Percentiles rank a stretch among this genome's conserved stretches.
These are phyloP conservation scores for Zaprionus taronus DNA, from an alignment of 1,140 invertebrate species.

Conservation along the genomic window DNA sequence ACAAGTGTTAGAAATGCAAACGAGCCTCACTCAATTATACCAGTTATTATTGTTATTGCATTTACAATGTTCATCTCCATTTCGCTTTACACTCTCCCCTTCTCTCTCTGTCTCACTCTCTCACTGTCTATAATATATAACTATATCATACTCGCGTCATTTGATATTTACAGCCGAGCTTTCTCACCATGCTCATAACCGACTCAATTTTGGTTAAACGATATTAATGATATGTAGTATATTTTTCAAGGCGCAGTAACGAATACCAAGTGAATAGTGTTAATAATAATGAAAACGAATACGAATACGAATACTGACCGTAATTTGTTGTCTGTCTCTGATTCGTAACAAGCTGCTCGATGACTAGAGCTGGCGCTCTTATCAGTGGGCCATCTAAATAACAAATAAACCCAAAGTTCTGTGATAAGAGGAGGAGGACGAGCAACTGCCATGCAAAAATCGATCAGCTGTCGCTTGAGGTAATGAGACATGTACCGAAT, in stretches of 20 bases:
- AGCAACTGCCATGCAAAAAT: slow-evolving; percentile 68
- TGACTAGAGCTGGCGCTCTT: slow-evolving; percentile 35
- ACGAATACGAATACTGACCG: background rate
- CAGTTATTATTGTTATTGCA: slow-evolving; percentile 72
- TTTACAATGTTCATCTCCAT: slow-evolving; percentile 34
- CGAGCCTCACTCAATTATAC: slow-evolving; percentile 59
- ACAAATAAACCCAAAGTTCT: slow-evolving; percentile 13
- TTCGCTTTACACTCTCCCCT: background rate
- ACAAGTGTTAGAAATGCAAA: slow-evolving; percentile 29
- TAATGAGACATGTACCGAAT: slow-evolving; percentile 64
- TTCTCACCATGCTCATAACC: slow-evolving; percentile 6
- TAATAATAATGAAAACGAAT: background rate
- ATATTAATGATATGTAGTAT: slow-evolving; percentile 51
- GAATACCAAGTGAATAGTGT: background rate
- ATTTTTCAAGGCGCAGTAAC: slow-evolving; percentile 45
- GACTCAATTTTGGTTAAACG: slow-evolving; percentile 47
- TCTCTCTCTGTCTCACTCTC: slow-evolving; percentile 1
- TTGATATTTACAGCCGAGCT: slow-evolving; percentile 44
- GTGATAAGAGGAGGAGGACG: slow-evolving; percentile 30
- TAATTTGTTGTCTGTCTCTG: slow-evolving; percentile 28
- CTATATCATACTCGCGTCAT: slow-evolving; percentile 40
- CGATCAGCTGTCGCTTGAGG: slow-evolving; percentile 69
- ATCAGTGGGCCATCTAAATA: slow-evolving; percentile 37
- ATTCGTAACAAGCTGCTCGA: slow-evolving; percentile 38
- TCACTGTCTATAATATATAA: slow-evolving; percentile 4